Base-by-base conservation (phyloP, 2,888 invertebrate species). In the Bombylius major region DNA sequence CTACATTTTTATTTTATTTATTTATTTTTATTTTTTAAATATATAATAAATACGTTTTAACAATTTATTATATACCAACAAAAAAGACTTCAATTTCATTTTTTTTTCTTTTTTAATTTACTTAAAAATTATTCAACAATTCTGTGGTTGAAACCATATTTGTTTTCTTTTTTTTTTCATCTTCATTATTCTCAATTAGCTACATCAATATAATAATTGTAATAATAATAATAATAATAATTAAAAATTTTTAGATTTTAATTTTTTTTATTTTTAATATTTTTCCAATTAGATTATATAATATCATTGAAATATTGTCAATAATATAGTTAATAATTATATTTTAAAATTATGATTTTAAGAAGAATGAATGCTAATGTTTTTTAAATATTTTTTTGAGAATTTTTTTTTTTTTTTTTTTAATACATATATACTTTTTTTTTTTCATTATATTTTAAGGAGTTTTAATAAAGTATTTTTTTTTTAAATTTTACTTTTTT, bases 111-210 rank as follows among this genome's bases (percentile, higher is more conserved):
- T n/a, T 56, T 59, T 4, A 42, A 11, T 11, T 42, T 58, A 53
- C 62, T 61, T 63, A 63, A 61, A 71, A 72, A 72, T 71, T 72
- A 72, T 65, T 71, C 68, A 72, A 72, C 72, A 72, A 71, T 70
- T 69, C 67, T 49, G 46, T 68, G 66, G 67, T 66, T 72, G 72
- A 72, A 72, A 72, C 72, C 72, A 70, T 72, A 70, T 69, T 65
- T 61, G 59, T 63, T 62, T 46, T n/a, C 11, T 44, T 14, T 14
- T 47, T 47, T 47, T 47, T 23, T 47, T 47, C 23, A 23, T 42
- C 13, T 44, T 44, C 44, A 12, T 44, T 44, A 54, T 50, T 47
- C 50, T 54, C 50, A 5, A 12, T 31, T 50, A 50, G 45, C 11
- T 42, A 51, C 34, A 50, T 39, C 50, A 48, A 50, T 47, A 54